Base-by-base conservation (phyloP, 23 tunicate genomes). In the Halocynthia aurantium region DNA sequence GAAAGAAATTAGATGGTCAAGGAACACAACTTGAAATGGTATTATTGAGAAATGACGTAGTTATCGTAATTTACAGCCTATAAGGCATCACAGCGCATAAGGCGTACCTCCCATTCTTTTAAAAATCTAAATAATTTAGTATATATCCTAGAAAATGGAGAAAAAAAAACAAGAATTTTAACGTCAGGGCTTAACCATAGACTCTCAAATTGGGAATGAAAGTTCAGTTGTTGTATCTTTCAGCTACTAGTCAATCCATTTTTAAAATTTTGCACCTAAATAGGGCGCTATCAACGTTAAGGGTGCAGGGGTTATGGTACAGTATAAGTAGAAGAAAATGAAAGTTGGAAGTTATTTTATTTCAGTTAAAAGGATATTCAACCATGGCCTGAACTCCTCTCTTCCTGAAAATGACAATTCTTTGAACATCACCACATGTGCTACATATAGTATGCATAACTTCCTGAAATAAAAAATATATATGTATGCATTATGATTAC, bases 301-400 rank as follows among this genome's bases (percentile, higher is more conserved):
- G 44, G 44, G 44, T 31, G 44, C 44, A 31, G 44, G 44, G 44
- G 44, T 0, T 31, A 31, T 31, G 4, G 44, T 31, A 31, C 44
- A 31, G 44, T 31, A 31, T 31, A 31, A 31, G 44, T 31, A 31
- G 1, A 4, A 31, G 44, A 31, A 31, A 31, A 31, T 31, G 44
- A 31, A 1, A 31, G 44, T 31, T 0, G 44, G 44, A 31, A 31
- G 4, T 31, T 31, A 31, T 31, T 31, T 31, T 4, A 31, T 31
- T 31, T 31, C 44, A 31, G 44, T 31, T 0, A 66, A 83, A 89
- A 89, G 96, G 96, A 89, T 89, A 91, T 85, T 95, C 99, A 52
- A 95, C 86, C 99, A 95, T 95, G 52, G 99, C 99, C 64, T 95
- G 99, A 6, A 95, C 99, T 6, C 96, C 95, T 50, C 95, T 68